These are phyloP conservation scores for Ochropleura leucogaster DNA, from an alignment of 2,888 invertebrate species.

Conservation along the genomic window DNA sequence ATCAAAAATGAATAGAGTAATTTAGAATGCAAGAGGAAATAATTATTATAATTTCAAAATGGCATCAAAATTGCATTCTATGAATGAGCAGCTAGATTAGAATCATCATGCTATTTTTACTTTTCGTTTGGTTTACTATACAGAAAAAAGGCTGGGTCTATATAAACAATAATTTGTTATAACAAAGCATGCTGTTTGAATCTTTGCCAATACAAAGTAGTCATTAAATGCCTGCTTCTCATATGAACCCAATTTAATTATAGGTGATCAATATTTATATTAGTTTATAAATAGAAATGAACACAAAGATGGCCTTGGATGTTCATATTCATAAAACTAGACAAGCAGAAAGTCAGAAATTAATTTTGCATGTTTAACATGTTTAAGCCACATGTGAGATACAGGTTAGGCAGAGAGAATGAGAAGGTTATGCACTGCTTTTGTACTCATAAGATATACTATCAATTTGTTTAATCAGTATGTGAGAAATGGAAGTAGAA, in stretches of 20 bases:
- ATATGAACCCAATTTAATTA: conserved; percentile 22
- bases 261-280: conserved; percentile 35
- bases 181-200: conserved; percentile 6
- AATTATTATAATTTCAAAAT: neutral
- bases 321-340: conserved; percentile 23
- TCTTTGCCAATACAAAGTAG: conserved; percentile 13
- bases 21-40: conserved; percentile 15
- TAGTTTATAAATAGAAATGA: conserved; percentile 47
- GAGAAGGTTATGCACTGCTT: neutral
- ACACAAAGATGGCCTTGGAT: conserved; percentile 45
- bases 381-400: conserved; percentile 10
- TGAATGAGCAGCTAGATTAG: neutral
- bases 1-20: conserved; percentile 25
- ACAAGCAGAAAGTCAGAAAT: conserved; percentile 12
- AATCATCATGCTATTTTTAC: neutral
- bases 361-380: conserved; percentile 21
- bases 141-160: neutral
- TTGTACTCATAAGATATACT: neutral
- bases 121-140: neutral
- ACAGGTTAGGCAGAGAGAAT: neutral
- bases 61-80: neutral
- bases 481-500: neutral
- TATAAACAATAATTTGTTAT: neutral
- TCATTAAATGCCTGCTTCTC: conserved; percentile 13
- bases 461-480: neutral